Evolutionary conservation across 2,113 vertebrate species (phyloP), one percentile per base, ranked within the genome.

Genomic region (Chaetodon auriga): DNA sequence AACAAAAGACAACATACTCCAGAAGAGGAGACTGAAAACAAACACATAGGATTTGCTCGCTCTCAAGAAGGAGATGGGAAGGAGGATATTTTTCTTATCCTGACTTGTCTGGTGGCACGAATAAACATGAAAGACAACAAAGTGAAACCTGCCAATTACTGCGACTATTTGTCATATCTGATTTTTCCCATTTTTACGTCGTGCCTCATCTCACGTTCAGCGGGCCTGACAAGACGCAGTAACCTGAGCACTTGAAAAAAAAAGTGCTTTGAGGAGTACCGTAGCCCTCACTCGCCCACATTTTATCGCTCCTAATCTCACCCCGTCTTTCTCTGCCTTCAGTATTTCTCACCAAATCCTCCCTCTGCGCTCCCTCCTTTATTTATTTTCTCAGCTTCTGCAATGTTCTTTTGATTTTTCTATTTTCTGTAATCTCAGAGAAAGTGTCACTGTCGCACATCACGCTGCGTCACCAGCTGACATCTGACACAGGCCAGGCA

Each of bases 351-450:
- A 7, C 58, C 9, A 71, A 85, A 73, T 79, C 78, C 74, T 64
- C 51, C 60, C 61, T 61, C 25, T 48, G 69, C 53, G 46, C 51
- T 19, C 46, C 73, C 35, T 57, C 30, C 38, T 82, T 84, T 89
- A 76, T 74, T 87, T 86, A 79, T 84, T 70, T 73, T 64, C 75
- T 46, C 70, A 55, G 69, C 87, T 23, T 46, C 80, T 38, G 51
- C 84, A 88, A 81, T 81, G 65, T 88, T 86, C 75, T 78, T 89
- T 86, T 78, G 84, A 89, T 89, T 90, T 89, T 87, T 87, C 89
- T 70, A 88, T 92, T 93, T 94, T 85, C 90, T 89, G 78, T 93
- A 92, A 94, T 93, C 93, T 93, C 72, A 12, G 79, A 74, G 78
- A 88, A 85, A 80, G 80, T 77, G 88, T 90, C 90, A 68, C 55